Conservation (phyloP, 1,140 invertebrate species). For the Cyphomyrmex costatus region DNA sequence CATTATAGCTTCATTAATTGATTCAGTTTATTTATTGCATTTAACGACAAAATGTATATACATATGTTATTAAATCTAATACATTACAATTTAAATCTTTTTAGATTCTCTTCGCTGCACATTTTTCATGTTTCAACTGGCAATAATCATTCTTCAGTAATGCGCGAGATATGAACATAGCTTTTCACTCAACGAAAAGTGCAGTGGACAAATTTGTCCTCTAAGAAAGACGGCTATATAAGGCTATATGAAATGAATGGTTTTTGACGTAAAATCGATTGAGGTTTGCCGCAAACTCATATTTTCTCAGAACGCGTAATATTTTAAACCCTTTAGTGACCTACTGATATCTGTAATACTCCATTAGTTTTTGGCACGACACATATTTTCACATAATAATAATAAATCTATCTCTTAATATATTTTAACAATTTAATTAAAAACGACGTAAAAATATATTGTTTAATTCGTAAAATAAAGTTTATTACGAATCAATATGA, state of each 20-base stretch:
- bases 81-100: not conserved
- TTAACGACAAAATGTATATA: slow-evolving; percentile 17
- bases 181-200: slow-evolving; percentile 59
- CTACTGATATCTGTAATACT: slow-evolving; percentile 1
- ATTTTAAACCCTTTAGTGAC: not conserved
- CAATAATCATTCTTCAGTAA: slow-evolving; percentile 43
- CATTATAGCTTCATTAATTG: not conserved
- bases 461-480: not conserved
- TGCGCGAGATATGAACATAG: slow-evolving; percentile 55
- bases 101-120: not conserved
- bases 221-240: slow-evolving; percentile 28
- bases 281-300: slow-evolving; percentile 26
- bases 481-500: not conserved
- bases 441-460: not conserved
- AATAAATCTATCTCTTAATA: not conserved
- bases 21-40: slow-evolving; percentile 5
- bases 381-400: not conserved
- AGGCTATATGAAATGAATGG: slow-evolving; percentile 23
- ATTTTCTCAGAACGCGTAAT: not conserved
- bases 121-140: slow-evolving; percentile 21
- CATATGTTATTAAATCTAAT: slow-evolving; percentile 14
- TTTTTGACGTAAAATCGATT: slow-evolving; percentile 52
- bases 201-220: slow-evolving; percentile 49
- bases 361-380: not conserved
- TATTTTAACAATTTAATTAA: not conserved